Evolutionary conservation across 2,888 invertebrate species (phyloP), one percentile per base, ranked within the genome.

Genomic region (Mayetiola destructor): DNA sequence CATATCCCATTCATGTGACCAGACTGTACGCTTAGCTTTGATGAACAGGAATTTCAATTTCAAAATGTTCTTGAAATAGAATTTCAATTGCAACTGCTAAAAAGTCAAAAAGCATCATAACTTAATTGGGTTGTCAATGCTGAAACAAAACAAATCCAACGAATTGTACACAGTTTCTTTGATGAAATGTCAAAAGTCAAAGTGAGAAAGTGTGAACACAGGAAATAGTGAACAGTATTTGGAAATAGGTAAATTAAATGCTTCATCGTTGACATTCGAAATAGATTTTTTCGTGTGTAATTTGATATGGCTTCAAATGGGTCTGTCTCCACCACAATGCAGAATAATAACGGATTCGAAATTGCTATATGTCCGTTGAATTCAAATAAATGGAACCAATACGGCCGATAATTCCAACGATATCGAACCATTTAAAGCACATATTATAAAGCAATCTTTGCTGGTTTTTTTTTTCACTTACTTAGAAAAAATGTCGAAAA

Each of bases 301-400:
- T 48, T 48, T 9, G 48, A 48, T 48, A 48, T 48, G n/a, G n/a
- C 16, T 27, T 48, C 48, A 48, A 48, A 48, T 23, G n/a, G 48
- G n/a, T 12, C 6, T 18, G 14, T 27, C 23, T 48, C 27, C 27
- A 27, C 27, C 16, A 48, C n/a, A n/a, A 9, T 48, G n/a, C 20
- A 14, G 4, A n/a, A n/a, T n/a, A n/a, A n/a, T 48, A 27, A 27
- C 27, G 48, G 23, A 27, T 5, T 27, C n/a, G 8, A 27, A 48
- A 48, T 48, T 48, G 48, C 27, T 48, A 23, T 27, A 48, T 48
- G 23, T 23, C 48, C 48, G 48, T 48, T 27, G 27, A 27, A 48
- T 48, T 8, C 27, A 27, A n/a, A 5, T 27, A 48, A 27, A 27
- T 48, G 12, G 48, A 48, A 48, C 23, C 9, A n/a, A 14, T n/a